phyloP scores from a whole-genome alignment of 2,113 vertebrate species.

The Heterochromis multidens region DNA sequence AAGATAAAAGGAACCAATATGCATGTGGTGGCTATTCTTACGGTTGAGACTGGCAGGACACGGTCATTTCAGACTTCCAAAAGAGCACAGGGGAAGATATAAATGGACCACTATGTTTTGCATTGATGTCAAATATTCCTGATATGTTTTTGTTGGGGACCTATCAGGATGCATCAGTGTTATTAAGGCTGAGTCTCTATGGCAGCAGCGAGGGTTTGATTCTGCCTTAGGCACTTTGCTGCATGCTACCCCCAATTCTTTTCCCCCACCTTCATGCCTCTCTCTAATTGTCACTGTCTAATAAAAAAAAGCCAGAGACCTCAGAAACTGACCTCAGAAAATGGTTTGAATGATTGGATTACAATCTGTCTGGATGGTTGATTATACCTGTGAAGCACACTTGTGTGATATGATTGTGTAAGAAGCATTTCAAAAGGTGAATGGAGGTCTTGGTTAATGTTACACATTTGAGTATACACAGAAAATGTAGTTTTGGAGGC shows the following conservation, averaged over 20 bases:
- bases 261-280: background rate
- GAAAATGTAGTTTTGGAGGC: background rate
- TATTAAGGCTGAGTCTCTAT: background rate
- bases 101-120: background rate
- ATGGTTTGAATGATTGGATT: background rate
- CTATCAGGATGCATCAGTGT: too few relatives aligned
- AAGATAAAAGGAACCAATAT: background rate
- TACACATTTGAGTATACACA: background rate
- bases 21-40: rapidly evolving
- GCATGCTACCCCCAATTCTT: background rate
- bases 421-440: background rate
- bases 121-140: background rate
- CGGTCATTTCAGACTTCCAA: background rate
- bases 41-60: background rate
- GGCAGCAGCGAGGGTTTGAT: background rate
- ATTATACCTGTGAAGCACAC: background rate
- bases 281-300: background rate
- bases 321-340: background rate
- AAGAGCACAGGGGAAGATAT: background rate
- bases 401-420: background rate
- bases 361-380: background rate
- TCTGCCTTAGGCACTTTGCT: background rate
- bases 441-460: background rate
- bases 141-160: background rate
- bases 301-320: background rate